These are phyloP conservation scores for Gavia stellata DNA, from an alignment of 2,113 vertebrate genomes.

Conservation along the genomic window DNA sequence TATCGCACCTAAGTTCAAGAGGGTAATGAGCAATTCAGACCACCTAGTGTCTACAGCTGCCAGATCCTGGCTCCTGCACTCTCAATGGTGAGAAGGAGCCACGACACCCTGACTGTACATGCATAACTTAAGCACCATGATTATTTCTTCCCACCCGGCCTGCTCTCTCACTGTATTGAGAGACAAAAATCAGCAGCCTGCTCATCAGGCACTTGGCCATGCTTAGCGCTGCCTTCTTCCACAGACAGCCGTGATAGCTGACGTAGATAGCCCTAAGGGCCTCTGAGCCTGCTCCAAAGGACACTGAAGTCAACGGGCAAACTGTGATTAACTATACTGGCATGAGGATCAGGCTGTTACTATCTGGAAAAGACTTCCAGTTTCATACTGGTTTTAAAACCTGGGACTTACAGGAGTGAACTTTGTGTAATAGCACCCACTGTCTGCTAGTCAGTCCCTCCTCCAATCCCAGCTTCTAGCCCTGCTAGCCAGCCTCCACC, in stretches of 20 bases:
- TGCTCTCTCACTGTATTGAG: not conserved
- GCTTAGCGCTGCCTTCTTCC: not conserved
- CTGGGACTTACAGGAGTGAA: not conserved
- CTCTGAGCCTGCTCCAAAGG: not conserved
- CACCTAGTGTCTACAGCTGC: conserved; percentile 37
- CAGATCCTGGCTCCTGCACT: not conserved
- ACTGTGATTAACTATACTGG: not conserved
- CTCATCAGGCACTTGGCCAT: accelerated
- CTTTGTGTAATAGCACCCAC: not conserved
- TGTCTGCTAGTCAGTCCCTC: accelerated
- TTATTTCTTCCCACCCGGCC: not conserved
- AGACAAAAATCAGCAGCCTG: not conserved
- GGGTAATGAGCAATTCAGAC: conserved; percentile 32
- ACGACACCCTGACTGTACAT: accelerated
- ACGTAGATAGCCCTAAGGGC: not conserved
- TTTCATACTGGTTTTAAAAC: not conserved
- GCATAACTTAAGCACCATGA: not conserved
- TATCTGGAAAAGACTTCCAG: not conserved
- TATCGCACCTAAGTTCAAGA: not conserved
- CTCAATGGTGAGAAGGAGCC: not conserved
- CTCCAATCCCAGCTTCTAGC: not conserved
- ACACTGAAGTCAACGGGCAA: not conserved
- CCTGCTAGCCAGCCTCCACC: not conserved
- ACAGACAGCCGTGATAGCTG: accelerated
- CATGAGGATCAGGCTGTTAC: not conserved